These are phyloP conservation scores for Cosmia trapezina DNA, from an alignment of 2,888 invertebrate species.

Conservation along the genomic window DNA sequence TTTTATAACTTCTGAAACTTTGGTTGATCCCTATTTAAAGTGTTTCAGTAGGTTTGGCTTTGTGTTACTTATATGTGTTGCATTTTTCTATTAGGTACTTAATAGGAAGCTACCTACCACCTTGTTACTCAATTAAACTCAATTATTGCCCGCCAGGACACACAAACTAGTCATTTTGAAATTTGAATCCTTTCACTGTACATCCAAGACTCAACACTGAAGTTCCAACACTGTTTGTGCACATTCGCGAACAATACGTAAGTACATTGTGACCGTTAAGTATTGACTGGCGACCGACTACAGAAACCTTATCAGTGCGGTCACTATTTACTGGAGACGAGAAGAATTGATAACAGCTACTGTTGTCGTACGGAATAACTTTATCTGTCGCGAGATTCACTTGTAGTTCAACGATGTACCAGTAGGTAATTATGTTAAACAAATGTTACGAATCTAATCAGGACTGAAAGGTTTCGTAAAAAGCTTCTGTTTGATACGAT, in stretches of 20 bases:
- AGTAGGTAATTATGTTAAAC: slow-evolving; percentile 37
- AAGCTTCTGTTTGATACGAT: slow-evolving; percentile 30
- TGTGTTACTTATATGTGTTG: too few species aligned
- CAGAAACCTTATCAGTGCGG: slow-evolving; percentile 69
- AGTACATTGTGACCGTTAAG: slow-evolving; percentile 50
- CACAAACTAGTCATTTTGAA: slow-evolving; percentile 19
- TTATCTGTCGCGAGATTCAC: slow-evolving; percentile 67
- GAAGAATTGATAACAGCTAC: slow-evolving; percentile 69
- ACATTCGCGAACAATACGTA: slow-evolving; percentile 39
- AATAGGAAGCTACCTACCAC: neutral
- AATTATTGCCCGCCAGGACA: neutral
- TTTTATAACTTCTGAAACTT: neutral
- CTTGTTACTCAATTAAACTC: neutral
- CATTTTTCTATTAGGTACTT: neutral
- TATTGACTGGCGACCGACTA: slow-evolving; percentile 66
- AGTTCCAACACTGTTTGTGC: slow-evolving; percentile 5
- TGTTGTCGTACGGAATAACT: slow-evolving; percentile 43
- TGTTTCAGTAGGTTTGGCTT: neutral
- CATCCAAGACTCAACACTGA: slow-evolving; percentile 38
- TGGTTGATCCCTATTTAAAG: too few species aligned
- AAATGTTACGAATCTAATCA: slow-evolving; percentile 42
- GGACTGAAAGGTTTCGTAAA: slow-evolving; percentile 35
- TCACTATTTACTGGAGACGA: slow-evolving; percentile 74
- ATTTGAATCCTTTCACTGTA: slow-evolving; percentile 28
- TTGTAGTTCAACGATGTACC: slow-evolving; percentile 46